Base-by-base conservation (phyloP, 2,888 invertebrate species). In the Ferrisia virgata region DNA sequence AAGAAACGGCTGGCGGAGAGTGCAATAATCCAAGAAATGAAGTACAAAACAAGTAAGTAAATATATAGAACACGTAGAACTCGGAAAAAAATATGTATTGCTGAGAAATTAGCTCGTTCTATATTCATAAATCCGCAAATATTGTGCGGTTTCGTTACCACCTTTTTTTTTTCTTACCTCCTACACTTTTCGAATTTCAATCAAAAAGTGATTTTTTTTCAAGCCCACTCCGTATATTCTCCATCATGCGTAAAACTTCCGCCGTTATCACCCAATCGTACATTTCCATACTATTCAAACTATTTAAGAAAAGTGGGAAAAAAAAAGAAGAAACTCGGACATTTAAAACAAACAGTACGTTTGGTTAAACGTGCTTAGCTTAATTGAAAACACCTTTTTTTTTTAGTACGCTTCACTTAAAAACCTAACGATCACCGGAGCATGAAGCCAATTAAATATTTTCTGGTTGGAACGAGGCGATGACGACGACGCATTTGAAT, bases 401-500 rank as follows among this genome's bases (percentile, higher is more conserved):
- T 64, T 15, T n/a, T n/a, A n/a, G 28, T 28, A 64, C 64, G 64
- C n/a, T 64, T 28, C 58, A 11, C 28, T 25, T 64, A 64, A 64
- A 64, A 22, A 22, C 11, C 9, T 8, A 53, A 53, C 53, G 53
- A 28, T 28, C 25, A 64, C 64, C 64, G 64, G 15, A 64, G 64
- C 64, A 64, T 64, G 64, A 64, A 64, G 13, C 64, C 64, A 64
- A 64, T 64, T 25, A 64, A 64, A 64, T 64, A 64, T 64, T 58
- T 64, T 13, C 15, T 28, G 5, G 4, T 64, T 11, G 53, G 53
- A 64, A 64, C 25, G 31, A 25, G 28, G 9, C 64, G 11, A 39
- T 39, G 5, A 39, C 39, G 39, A 39, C 5, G 64, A 13, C 15
- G 64, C 31, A 28, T 64, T 28, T 28, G 28, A 64, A 64, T 64